phyloP scores from a whole-genome alignment of 2,888 invertebrate species.

The Hedychridium roseum region DNA sequence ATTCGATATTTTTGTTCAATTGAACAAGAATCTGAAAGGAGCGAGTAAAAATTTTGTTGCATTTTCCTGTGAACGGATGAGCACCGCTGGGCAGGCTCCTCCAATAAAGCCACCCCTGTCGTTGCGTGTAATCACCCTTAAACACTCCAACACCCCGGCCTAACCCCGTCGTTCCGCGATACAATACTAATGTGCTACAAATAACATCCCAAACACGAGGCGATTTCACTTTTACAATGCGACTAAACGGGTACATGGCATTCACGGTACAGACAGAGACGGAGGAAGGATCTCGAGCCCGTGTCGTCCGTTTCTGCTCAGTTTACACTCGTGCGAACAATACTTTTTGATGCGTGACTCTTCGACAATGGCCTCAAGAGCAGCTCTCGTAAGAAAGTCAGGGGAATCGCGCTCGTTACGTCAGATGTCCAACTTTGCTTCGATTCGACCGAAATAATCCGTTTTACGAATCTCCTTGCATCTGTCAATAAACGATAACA shows the following conservation, averaged over 20 bases:
- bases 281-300: conserved; percentile 29
- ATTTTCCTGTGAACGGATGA: conserved; percentile 34
- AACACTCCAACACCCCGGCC: conserved; percentile 61
- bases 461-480: no score
- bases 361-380: conserved; percentile 8
- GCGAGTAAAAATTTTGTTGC: no score
- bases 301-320: conserved; percentile 34
- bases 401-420: no score
- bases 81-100: conserved; percentile 51
- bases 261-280: conserved; percentile 1
- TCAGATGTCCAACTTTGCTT: no score
- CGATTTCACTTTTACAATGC: conserved; percentile 61
- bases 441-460: no score
- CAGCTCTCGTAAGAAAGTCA: conserved; percentile 30
- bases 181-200: conserved; percentile 64
- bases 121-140: conserved; percentile 63
- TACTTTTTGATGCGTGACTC: conserved; percentile 21
- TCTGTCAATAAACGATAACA: no score
- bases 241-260: conserved; percentile 31
- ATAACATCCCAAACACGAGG: conserved; percentile 60
- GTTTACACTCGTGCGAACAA: conserved; percentile 28
- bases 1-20: no score
- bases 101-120: conserved; percentile 62
- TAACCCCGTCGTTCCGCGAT: conserved; percentile 48
- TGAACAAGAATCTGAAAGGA: no score